Evolutionary conservation across 2,113 vertebrate genomes (phyloP).

Genomic region (Tychaedon coryphoeus): DNA sequence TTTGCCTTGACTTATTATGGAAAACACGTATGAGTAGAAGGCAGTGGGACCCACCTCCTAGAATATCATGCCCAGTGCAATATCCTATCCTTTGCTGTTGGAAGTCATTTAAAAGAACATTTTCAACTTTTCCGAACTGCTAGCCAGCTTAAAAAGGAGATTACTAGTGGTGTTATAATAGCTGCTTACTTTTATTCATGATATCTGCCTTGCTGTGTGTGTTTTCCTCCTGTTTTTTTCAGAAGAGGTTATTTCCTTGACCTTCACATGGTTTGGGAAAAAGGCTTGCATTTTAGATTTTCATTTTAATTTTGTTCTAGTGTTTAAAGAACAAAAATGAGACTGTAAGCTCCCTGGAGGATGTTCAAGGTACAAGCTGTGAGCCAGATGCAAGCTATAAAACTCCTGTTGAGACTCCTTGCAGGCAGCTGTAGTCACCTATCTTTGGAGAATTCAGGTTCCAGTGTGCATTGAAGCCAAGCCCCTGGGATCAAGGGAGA

Average conservation of each 20-base stretch:
- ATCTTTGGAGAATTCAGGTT: neutral
- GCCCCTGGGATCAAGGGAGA: neutral
- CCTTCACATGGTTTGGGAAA: neutral
- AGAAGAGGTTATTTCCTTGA: neutral
- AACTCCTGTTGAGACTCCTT: neutral
- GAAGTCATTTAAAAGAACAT: neutral
- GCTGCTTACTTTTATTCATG: neutral
- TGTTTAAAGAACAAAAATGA: neutral
- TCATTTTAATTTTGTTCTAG: conserved; percentile 10
- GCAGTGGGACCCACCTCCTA: neutral
- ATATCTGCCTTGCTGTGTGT: neutral
- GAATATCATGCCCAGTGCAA: neutral
- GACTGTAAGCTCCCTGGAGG: neutral
- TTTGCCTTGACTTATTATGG: neutral
- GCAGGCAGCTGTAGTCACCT: neutral
- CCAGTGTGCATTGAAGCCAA: neutral
- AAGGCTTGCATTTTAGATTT: neutral
- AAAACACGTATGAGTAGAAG: neutral
- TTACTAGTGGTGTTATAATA: neutral
- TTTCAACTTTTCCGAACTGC: neutral
- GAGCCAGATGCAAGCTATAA: conserved; percentile 31
- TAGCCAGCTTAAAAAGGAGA: neutral
- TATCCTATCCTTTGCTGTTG: neutral
- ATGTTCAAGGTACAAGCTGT: neutral
- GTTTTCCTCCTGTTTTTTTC: neutral